These are phyloP conservation scores for Chaetops frenatus DNA, from an alignment of 2,113 vertebrate genomes.

Conservation along the genomic window DNA sequence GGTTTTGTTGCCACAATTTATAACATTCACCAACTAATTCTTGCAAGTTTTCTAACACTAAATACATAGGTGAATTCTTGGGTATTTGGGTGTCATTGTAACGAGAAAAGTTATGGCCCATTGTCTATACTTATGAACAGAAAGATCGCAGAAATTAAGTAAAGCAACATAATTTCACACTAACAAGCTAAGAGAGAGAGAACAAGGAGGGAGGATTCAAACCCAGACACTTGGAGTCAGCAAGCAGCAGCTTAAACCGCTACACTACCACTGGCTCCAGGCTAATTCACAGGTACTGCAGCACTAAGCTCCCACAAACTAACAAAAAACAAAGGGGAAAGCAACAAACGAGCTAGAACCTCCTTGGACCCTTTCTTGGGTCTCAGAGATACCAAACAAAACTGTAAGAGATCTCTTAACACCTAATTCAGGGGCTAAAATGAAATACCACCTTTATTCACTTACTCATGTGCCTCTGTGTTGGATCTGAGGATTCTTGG, in stretches of 20 bases:
- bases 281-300: background rate
- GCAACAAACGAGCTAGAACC: no score
- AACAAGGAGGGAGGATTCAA: background rate
- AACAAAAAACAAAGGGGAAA: background rate
- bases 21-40: background rate
- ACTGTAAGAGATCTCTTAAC: no score
- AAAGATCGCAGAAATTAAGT: background rate
- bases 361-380: no score
- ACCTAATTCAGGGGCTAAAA: no score
- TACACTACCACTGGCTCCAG: background rate
- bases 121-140: background rate
- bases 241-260: background rate
- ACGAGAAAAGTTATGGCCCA: background rate
- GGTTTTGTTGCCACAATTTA: no score
- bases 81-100: background rate
- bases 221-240: background rate
- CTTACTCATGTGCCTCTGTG: no score
- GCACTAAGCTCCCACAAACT: background rate
- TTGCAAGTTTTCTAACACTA: background rate
- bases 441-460: no score
- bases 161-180: background rate
- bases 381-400: no score
- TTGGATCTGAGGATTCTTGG: no score
- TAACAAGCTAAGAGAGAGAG: background rate
- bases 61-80: background rate